phyloP scores from a whole-genome alignment of 2,797 vertebrate genomes.

The Okamejei kenojei region DNA sequence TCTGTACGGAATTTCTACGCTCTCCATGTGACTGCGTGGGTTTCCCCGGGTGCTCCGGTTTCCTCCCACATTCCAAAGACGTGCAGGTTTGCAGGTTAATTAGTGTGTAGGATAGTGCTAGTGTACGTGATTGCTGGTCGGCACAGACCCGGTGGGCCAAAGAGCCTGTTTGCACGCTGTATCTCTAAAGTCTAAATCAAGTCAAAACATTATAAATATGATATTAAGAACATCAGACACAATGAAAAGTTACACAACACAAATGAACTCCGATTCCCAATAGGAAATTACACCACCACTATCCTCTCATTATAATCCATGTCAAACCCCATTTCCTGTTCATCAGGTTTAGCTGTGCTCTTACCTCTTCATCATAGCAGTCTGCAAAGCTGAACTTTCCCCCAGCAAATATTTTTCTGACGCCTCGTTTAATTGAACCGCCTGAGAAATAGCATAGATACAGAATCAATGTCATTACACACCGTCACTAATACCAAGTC shows the following conservation, averaged over 20 bases:
- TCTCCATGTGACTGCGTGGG: no score
- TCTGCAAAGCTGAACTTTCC: conserved; percentile 46
- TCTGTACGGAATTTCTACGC: no score
- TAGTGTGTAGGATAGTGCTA: no score
- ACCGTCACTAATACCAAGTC: background rate
- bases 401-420: conserved; percentile 46
- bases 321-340: conserved; percentile 49
- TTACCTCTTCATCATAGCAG: conserved; percentile 48
- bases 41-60: no score
- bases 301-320: conserved; percentile 39
- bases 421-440: conserved; percentile 19
- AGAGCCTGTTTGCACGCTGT: no score
- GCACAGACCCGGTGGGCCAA: no score
- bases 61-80: no score
- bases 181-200: no score
- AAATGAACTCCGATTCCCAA: conserved; percentile 44
- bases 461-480: no score
- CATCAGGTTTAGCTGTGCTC: conserved; percentile 47
- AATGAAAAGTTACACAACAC: background rate
- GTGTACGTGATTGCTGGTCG: no score
- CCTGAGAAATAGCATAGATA: background rate
- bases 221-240: background rate
- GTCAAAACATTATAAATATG: no score
- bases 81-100: no score
- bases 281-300: background rate